These are phyloP conservation scores for Nothura maculosa DNA, from an alignment of 2,797 vertebrate species.

Conservation along the genomic window DNA sequence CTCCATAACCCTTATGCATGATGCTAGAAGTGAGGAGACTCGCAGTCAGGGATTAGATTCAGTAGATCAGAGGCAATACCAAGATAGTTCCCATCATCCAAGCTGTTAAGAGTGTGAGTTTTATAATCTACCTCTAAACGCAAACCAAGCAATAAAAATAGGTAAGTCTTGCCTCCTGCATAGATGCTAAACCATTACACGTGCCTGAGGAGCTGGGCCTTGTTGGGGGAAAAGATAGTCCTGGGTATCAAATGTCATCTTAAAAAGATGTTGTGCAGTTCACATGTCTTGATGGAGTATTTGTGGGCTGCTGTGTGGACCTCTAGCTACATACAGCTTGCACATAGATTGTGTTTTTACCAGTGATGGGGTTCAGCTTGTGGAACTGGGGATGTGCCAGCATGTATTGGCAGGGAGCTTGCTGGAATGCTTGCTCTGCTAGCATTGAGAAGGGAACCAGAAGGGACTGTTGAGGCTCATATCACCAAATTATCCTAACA, in stretches of 20 bases:
- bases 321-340: neutral
- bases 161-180: neutral
- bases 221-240: neutral
- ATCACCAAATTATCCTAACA: neutral
- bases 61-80: neutral
- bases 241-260: neutral
- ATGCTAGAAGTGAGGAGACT: neutral
- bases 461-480: neutral
- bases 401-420: neutral
- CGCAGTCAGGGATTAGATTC: neutral
- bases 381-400: neutral
- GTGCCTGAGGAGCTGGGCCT: neutral
- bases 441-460: neutral
- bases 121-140: neutral
- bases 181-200: neutral
- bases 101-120: slow-evolving; percentile 1
- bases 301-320: neutral
- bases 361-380: neutral
- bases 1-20: neutral
- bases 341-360: neutral
- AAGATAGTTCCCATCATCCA: neutral
- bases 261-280: neutral
- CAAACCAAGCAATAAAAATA: neutral
- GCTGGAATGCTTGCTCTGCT: neutral
- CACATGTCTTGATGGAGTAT: neutral